Conservation (phyloP, 2,113 vertebrate genomes). For the Caranx ignobilis region DNA sequence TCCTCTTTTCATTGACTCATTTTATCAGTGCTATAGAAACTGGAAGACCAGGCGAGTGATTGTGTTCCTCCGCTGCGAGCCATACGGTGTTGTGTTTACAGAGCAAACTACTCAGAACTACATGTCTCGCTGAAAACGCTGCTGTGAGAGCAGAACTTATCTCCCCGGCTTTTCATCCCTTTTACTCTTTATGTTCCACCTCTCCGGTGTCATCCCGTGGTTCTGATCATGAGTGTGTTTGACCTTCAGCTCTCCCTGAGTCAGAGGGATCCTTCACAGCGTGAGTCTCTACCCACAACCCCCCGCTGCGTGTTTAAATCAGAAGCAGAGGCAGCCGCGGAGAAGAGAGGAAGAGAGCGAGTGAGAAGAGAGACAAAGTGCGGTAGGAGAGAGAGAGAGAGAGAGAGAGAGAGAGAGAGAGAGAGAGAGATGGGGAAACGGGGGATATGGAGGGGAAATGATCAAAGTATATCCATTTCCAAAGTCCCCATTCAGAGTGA, state of each 20-base stretch:
- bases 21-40: neutral
- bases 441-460: conserved; percentile 44
- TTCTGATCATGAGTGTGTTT: conserved; percentile 78
- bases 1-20: neutral
- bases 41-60: neutral
- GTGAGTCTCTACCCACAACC: conserved; percentile 78
- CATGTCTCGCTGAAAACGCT: conserved; percentile 9
- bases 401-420: neutral
- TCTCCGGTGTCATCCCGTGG: conserved; percentile 63
- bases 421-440: conserved; percentile 26
- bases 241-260: conserved; percentile 82
- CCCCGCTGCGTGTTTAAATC: conserved; percentile 81
- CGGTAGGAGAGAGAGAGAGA: conserved; percentile 6
- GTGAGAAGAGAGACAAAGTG: conserved; percentile 53
- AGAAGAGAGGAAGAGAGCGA: conserved; percentile 24
- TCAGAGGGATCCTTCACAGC: conserved; percentile 81
- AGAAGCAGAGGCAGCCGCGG: conserved; percentile 65
- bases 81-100: conserved; percentile 21
- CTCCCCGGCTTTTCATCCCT: conserved; percentile 35
- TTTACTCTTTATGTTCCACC: conserved; percentile 46
- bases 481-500: conserved; percentile 39
- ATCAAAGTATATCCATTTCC: conserved; percentile 60
- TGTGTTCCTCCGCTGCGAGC: conserved; percentile 14
- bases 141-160: conserved; percentile 33
- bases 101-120: neutral